phyloP scores from a whole-genome alignment of 1,140 invertebrate species.

The Papilio polyxenes region DNA sequence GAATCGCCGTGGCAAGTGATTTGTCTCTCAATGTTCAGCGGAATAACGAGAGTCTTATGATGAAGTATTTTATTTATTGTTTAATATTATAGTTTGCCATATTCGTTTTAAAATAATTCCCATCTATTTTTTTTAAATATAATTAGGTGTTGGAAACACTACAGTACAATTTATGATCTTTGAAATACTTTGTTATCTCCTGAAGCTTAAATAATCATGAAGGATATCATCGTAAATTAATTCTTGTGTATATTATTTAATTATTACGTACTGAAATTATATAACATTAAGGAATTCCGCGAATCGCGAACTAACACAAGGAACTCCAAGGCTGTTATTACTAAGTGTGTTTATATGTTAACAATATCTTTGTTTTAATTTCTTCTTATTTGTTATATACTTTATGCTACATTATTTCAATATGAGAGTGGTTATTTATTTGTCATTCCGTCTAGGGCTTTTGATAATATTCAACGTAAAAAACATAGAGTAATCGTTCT shows the following conservation, averaged over 20 bases:
- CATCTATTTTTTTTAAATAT: background rate
- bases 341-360: background rate
- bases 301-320: background rate
- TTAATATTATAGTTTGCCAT: too few species aligned
- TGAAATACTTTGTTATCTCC: background rate
- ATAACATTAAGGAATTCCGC: constrained; percentile 5
- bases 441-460: background rate
- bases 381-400: background rate
- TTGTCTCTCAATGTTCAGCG: too few species aligned
- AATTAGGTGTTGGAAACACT: background rate
- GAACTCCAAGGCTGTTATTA: constrained; percentile 4
- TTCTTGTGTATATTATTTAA: background rate
- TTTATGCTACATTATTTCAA: background rate
- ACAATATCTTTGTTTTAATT: constrained; percentile 9
- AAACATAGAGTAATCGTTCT: too few species aligned
- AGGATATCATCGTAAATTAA: background rate
- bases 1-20: too few species aligned
- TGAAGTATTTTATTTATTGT: too few species aligned
- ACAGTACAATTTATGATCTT: background rate
- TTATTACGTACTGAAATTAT: constrained; percentile 5
- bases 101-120: too few species aligned
- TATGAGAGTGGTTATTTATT: background rate
- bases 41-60: too few species aligned
- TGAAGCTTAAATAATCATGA: background rate
- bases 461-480: background rate